Evolutionary conservation across 2,888 invertebrate genomes (phyloP), one percentile per base, ranked within the genome.

Genomic region (Ctena decussata): DNA sequence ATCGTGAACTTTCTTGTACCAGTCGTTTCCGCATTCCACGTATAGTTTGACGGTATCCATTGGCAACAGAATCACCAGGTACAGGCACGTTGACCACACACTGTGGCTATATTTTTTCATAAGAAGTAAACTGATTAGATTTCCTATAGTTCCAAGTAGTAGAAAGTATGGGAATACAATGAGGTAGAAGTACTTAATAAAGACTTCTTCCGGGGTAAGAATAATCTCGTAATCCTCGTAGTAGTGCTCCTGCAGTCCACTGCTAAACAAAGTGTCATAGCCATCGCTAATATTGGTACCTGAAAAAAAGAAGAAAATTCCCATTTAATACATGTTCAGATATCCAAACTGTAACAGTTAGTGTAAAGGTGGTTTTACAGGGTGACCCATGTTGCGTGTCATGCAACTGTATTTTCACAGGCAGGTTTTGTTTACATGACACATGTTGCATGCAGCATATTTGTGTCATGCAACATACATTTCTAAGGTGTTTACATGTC

Each of bases 71-170:
- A 94, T 86, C 5, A 93, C 80, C 75, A 95, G 91, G 88, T 95
- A 95, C 30, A 94, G 82, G 80, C 94, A 95, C 5, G 94, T 94
- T 6, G 95, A 95, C 93, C 94, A 94, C 18, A 94, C 93, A 27
- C 90, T 90, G 32, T 87, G 84, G 74, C 94, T 92, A 80, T 95
- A 90, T 69, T 92, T 89, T 35, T 88, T 84, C 80, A 94, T 77
- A 8, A 88, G 57, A 8, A 80, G 46, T 27, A 79, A 90, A 71
- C 89, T 92, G 12, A 90, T 75, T 8, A 94, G 70, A 75, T 94
- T 94, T 30, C 94, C 94, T 2, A 95, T 60, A 1, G 94, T 94
- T 5, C 94, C 95, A 32, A 93, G 75, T 21, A 93, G 85, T 32
- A 95, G 89, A 69, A 95, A 88, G 15, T 92, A 77, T 0, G 94